Conservation (phyloP, 2,888 invertebrate genomes). For the Sminthurinus aureus region DNA sequence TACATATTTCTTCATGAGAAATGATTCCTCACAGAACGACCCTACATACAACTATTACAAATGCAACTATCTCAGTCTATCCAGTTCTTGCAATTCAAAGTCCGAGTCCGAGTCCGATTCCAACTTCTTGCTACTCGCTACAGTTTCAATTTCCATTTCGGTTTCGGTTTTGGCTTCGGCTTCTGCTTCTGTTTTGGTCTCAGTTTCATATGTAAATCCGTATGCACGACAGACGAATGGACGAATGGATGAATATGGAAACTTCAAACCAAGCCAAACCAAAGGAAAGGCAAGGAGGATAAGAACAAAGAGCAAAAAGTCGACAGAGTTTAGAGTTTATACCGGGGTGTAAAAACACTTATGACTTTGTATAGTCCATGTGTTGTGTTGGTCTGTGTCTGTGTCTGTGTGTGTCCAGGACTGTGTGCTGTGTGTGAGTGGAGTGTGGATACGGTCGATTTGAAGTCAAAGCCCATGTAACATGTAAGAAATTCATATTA, state of each 20-base stretch:
- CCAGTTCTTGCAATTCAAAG: background rate
- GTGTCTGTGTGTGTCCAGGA: background rate
- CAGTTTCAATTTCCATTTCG: background rate
- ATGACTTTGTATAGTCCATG: background rate
- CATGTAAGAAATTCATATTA: background rate
- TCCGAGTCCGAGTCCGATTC: too few relatives aligned
- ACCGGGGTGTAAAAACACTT: constrained; percentile 20
- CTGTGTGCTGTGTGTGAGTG: background rate
- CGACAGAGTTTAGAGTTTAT: background rate
- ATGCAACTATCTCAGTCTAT: background rate
- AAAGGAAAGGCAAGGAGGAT: background rate
- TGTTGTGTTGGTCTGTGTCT: background rate
- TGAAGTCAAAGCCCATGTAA: background rate
- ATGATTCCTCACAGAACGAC: background rate
- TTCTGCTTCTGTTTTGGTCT: background rate
- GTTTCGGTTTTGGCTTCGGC: background rate
- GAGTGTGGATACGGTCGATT: background rate
- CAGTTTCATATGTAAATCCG: too few relatives aligned
- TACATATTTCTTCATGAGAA: background rate
- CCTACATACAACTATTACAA: too few relatives aligned
- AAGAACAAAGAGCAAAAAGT: constrained; percentile 16
- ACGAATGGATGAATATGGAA: background rate
- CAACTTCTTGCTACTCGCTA: background rate
- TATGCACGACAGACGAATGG: too few relatives aligned
- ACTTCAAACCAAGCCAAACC: background rate